Conservation (phyloP, 2,113 vertebrate species). For the Hemiprocne comata region DNA sequence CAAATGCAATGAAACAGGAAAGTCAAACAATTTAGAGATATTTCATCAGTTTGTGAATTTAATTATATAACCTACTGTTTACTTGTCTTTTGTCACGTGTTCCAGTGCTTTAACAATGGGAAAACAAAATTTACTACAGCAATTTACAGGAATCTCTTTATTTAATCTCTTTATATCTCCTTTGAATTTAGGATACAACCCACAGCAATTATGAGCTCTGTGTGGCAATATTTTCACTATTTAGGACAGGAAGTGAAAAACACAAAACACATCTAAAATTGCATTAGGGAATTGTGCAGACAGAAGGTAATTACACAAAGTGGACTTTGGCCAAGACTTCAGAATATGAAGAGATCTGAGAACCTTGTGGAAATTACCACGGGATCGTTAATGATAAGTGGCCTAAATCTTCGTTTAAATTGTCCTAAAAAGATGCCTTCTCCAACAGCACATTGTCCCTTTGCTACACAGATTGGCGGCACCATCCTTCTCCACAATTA, state of each 20-base stretch:
- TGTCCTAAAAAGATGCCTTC: background rate
- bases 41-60: background rate
- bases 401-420: background rate
- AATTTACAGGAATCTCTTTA: background rate
- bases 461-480: background rate
- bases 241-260: constrained; percentile 54
- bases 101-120: background rate
- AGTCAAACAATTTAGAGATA: background rate
- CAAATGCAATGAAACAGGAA: background rate
- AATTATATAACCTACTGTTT: background rate
- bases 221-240: constrained; percentile 28
- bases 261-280: constrained; percentile 39
- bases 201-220: background rate
- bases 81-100: background rate
- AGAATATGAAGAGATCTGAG: constrained; percentile 22
- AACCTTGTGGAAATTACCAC: constrained; percentile 42
- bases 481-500: background rate
- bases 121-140: background rate
- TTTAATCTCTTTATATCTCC: no score
- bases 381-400: constrained; percentile 33
- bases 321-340: constrained; percentile 62
- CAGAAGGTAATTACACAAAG: constrained; percentile 64
- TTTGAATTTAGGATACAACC: background rate
- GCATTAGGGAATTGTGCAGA: constrained; percentile 48
- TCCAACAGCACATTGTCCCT: background rate